Base-by-base conservation (phyloP, 2,888 invertebrate species). In the Xiphydria camelus region DNA sequence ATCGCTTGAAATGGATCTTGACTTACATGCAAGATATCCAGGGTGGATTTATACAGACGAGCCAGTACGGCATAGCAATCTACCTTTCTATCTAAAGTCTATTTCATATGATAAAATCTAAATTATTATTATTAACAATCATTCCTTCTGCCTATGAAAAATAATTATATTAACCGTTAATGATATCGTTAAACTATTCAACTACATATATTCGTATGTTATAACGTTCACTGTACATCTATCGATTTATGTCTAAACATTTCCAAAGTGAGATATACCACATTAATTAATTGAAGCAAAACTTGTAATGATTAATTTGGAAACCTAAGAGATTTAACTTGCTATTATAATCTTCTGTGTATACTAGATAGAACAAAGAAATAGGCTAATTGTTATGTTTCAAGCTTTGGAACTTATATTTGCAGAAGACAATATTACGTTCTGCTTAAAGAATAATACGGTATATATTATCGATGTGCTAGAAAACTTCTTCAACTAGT, bases 141-240 rank as follows among this genome's bases (percentile, higher is more conserved):
- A 61, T 61, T 61, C 61, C 61, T 57, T 57, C 56, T 47, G 50
- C 56, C 53, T 52, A 51, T 54, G 55, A 53, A 47, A 54, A n/a
- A n/a, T n/a, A n/a, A 36, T 49, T 55, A 47, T 49, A 44, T 48
- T 49, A 44, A 38, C 29, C 39, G 40, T 47, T 23, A 32, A 47
- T 45, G 29, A 47, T 10, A 33, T 31, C 3, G 33, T 23, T 46
- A 43, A 44, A 41, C 32, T 22, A 35, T 32, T 40, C 32, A 45
- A 40, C 39, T 51, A 23, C 23, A 32, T 46, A 42, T 46, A 45
- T 51, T 42, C 45, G 51, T 51, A 37, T 46, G 29, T 33, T 26
- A 41, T 41, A 34, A 41, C 21, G 20, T 39, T 29, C 17, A 21
- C 15, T 33, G 33, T 33, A 33, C n/a, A 17, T n/a, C 17, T 14